Evolutionary conservation across 2,888 invertebrate species (phyloP).

Genomic region (Stictocephala bisonia): DNA sequence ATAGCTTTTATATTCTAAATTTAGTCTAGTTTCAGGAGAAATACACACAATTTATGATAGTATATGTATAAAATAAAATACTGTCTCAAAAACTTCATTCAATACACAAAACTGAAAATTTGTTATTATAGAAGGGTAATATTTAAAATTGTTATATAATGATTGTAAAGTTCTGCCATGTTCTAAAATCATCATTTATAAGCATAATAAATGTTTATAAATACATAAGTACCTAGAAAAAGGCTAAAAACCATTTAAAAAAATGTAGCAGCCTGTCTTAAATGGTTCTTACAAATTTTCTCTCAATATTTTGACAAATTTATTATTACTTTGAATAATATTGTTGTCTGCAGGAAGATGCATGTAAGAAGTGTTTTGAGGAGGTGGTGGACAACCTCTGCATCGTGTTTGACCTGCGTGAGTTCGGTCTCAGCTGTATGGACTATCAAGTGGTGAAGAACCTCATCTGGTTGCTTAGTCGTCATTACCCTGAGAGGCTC

Average conservation of each 20-base stretch:
- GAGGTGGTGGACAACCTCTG: slow-evolving; percentile 83
- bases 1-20: too few species aligned
- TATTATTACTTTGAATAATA: slow-evolving; percentile 20
- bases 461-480: slow-evolving; percentile 79
- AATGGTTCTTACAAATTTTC: background rate
- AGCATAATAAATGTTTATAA: background rate
- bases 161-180: background rate
- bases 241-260: too few species aligned
- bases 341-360: slow-evolving; percentile 73
- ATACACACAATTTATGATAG: too few species aligned
- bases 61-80: too few species aligned
- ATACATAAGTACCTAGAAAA: too few species aligned
- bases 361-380: slow-evolving; percentile 81
- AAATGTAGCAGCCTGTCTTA: background rate
- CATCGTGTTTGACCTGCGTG: slow-evolving; percentile 81
- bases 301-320: background rate
- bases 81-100: too few species aligned
- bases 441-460: slow-evolving; percentile 85
- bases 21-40: too few species aligned
- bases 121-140: background rate
- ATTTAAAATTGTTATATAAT: background rate
- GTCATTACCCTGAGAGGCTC: slow-evolving; percentile 82
- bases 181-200: background rate
- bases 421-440: slow-evolving; percentile 81
- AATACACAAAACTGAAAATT: too few species aligned